phyloP scores from a whole-genome alignment of 2,888 invertebrate genomes.

The Drosophila anomelani region DNA sequence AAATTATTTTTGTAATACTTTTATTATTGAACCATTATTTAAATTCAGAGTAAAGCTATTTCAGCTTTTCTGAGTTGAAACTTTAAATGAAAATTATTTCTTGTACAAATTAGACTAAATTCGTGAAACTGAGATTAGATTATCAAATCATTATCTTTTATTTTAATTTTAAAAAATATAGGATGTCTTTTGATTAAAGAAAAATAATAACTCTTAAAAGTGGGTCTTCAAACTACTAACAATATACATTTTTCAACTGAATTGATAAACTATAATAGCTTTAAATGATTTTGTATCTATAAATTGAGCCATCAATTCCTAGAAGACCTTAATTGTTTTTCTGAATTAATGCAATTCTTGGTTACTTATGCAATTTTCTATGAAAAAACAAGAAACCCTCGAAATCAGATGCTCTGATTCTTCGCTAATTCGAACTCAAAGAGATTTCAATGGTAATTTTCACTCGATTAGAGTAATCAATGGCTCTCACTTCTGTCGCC shows the following conservation, averaged over 20 bases:
- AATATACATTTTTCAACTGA: neutral
- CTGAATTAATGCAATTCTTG: slow-evolving; percentile 10
- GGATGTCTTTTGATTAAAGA: too few relatives aligned
- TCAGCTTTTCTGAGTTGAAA: too few relatives aligned
- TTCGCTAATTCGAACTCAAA: neutral
- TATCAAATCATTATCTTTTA: too few relatives aligned
- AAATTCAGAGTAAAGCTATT: too few relatives aligned
- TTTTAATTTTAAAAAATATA: too few relatives aligned
- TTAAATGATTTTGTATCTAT: neutral
- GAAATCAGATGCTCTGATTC: neutral
- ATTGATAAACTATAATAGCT: neutral
- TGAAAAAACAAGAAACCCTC: neutral
- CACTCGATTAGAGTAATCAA: slow-evolving; percentile 28
- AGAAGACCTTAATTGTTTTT: slow-evolving; percentile 3
- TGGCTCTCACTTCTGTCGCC: slow-evolving; percentile 1
- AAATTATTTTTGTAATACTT: too few relatives aligned
- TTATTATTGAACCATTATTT: too few relatives aligned
- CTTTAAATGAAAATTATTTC: too few relatives aligned
- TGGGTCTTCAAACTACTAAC: neutral
- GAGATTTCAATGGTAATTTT: slow-evolving; percentile 5
- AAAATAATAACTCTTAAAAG: too few relatives aligned
- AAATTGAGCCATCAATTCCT: neutral
- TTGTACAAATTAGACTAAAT: too few relatives aligned
- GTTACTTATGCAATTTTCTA: slow-evolving; percentile 27
- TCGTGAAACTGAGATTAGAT: too few relatives aligned